Evolutionary conservation across 2,888 invertebrate genomes (phyloP), one percentile per base, ranked within the genome.

Genomic region (Machimus rusticus): DNA sequence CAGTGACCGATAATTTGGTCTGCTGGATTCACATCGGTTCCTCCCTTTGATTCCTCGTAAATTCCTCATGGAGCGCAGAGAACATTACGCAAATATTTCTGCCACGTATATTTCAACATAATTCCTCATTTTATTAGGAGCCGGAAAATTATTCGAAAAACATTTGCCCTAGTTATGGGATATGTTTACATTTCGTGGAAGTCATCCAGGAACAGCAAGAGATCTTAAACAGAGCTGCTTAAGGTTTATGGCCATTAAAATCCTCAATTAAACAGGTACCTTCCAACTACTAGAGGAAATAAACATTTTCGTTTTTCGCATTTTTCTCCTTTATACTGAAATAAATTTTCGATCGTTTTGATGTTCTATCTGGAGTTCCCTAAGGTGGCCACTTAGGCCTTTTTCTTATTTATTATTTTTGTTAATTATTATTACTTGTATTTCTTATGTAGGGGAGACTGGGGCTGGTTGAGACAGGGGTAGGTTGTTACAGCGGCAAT

Each of bases 1-100:
- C 28, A 76, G 37, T 76, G 76, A 76, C 76, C 76, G 76, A 76
- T 76, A 76, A 76, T 76, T 76, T 37, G 34, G 76, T 37, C n/a
- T 39, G 9, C 37, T 76, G 76, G n/a, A 31, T 8, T 31, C 74
- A 28, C 19, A 8, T 76, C 19, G 34, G 34, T 31, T n/a, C 76
- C 19, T 34, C 34, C 34, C 76, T 76, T 76, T 76, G 34, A 37
- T 76, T 34, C 76, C 16, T n/a, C n/a, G n/a, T 8, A 39, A 46
- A 34, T 37, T 31, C 37, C 19, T n/a, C 16, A 76, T 76, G 37
- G 37, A 76, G n/a, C n/a, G 14, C 16, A n/a, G 76, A 37, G 76
- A 14, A 2, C 66, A 19, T 23, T 66, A 66, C 9, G 66, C 66
- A 66, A 66, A 66, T 66, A 66, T 23, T 28, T 14, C 28, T 19